Evolutionary conservation across 2,113 vertebrate genomes (phyloP).

Genomic region (Paedocypris sp.): DNA sequence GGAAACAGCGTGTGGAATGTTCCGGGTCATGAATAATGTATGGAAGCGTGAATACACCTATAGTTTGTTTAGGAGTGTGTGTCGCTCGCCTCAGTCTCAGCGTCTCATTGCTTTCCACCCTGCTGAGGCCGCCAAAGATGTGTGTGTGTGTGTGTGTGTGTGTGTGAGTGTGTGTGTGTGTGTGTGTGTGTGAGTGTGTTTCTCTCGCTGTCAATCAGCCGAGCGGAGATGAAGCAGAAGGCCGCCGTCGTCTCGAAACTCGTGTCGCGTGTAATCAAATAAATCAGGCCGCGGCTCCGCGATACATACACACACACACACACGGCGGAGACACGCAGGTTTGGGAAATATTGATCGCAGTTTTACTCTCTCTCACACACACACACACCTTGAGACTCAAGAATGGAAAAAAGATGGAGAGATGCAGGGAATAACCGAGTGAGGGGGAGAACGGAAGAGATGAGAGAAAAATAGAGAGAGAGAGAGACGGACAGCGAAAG

Average conservation of each 20-base stretch:
- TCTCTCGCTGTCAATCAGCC: slow-evolving; percentile 28
- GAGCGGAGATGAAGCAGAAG: slow-evolving; percentile 33
- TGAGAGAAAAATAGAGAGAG: too few species aligned
- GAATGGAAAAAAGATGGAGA: too few species aligned
- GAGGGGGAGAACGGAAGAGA: too few species aligned
- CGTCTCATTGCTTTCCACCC: slow-evolving; percentile 25
- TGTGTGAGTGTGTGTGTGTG: background rate
- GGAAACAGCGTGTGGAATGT: background rate
- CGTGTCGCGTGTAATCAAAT: slow-evolving; percentile 6
- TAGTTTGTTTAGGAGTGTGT: background rate
- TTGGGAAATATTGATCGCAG: slow-evolving; percentile 8
- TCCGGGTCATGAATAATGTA: slow-evolving; percentile 6
- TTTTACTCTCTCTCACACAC: too few species aligned
- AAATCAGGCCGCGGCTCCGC: background rate
- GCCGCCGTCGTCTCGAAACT: slow-evolving; percentile 30
- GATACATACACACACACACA: background rate
- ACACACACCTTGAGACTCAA: too few species aligned
- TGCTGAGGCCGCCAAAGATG: slow-evolving; percentile 20
- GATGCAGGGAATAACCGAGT: too few species aligned
- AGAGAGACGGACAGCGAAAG: too few species aligned
- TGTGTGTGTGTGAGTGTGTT: slow-evolving; percentile 27
- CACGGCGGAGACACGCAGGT: background rate
- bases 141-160: slow-evolving; percentile 8
- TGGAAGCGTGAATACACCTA: slow-evolving; percentile 8
- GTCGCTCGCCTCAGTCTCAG: background rate